Evolutionary conservation across 2,113 vertebrate species (phyloP), one percentile per base, ranked within the genome.

Genomic region (Phalacrocorax aristotelis): DNA sequence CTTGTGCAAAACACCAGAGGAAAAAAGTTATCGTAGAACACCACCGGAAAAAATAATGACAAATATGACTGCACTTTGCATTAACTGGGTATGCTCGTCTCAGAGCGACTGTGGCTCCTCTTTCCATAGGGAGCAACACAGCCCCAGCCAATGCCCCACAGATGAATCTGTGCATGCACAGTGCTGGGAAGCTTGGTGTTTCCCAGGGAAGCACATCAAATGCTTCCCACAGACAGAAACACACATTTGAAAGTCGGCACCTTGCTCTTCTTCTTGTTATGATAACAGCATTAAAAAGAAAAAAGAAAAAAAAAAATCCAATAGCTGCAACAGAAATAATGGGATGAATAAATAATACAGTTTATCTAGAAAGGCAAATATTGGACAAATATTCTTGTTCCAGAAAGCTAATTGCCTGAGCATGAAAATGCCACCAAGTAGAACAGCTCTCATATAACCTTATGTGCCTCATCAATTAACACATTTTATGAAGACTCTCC

Each of bases 391-490:
- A 92, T 64, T 91, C 91, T 54, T 83, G 58, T n/a, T 96, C 65
- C 79, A 92, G 66, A 83, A 92, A 90, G 88, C 83, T 83, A 90
- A 97, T 58, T 92, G 93, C 60, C 82, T 71, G 57, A 70, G 80
- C 72, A 76, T 57, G 85, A 88, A 94, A 96, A 82, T 51, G 51
- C 87, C 76, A 96, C 55, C 22, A 89, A 96, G 93, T 88, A 64
- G 7, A 96, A 69, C 81, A 95, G 92, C 90, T 93, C 91, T 89
- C 83, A 36, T 77, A 95, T 78, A 94, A 94, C 91, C 93, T 93
- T 69, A 21, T 9, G 87, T 85, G 92, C 79, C 84, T 96, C 96
- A 78, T 79, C 97, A 98, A 98, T 97, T 76, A 95, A 87, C 92
- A 65, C 15, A 11, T 94, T 96, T 95, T 71, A 88, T 26, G 87